phyloP scores from a whole-genome alignment of 2,888 invertebrate genomes.

The Labia minor region DNA sequence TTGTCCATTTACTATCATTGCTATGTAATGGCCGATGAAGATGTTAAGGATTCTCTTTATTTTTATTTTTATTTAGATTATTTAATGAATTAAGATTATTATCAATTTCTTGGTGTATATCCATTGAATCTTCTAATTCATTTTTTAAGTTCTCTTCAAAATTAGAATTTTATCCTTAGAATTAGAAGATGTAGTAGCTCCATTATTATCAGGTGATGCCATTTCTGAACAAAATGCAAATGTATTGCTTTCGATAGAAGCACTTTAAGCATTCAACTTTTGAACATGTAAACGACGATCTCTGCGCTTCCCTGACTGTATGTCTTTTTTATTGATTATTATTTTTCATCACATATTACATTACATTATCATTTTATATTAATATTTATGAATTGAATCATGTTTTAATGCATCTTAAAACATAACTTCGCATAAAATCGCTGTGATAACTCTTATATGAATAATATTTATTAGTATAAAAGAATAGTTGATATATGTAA shows the following conservation, averaged over 20 bases:
- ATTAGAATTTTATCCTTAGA: background rate
- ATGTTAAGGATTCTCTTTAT: background rate
- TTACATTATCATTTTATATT: too few relatives aligned
- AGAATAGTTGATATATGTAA: too few relatives aligned
- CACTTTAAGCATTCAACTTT: slow-evolving; percentile 43
- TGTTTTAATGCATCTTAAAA: too few relatives aligned
- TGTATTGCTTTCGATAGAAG: slow-evolving; percentile 25
- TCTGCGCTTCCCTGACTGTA: slow-evolving; percentile 48
- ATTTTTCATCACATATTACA: too few relatives aligned
- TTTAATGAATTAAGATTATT: background rate
- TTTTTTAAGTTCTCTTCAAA: background rate
- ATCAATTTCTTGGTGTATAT: background rate
- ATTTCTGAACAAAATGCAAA: background rate
- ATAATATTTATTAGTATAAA: too few relatives aligned
- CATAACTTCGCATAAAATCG: too few relatives aligned
- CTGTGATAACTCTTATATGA: too few relatives aligned
- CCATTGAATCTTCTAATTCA: background rate
- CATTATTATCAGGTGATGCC: background rate
- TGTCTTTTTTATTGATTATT: slow-evolving; percentile 34
- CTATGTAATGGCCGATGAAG: background rate
- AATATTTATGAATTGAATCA: too few relatives aligned
- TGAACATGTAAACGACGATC: slow-evolving; percentile 54
- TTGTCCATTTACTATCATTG: background rate
- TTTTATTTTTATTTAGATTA: background rate
- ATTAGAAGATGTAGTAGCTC: background rate